Evolutionary conservation across 2,797 vertebrate genomes (phyloP), one percentile per base, ranked within the genome.

Genomic region (Rhinichthys osculus): DNA sequence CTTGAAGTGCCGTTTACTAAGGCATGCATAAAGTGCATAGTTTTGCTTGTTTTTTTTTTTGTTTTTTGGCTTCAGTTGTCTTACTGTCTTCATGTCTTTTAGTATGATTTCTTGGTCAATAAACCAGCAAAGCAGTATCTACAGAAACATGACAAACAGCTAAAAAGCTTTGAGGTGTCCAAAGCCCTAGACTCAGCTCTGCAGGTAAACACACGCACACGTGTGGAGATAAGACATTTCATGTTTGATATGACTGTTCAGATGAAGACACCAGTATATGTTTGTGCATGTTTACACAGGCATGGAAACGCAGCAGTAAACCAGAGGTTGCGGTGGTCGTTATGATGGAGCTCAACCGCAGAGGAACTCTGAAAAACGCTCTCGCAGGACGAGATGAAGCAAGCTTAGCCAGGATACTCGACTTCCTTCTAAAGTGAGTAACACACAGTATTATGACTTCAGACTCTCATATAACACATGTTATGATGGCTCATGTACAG

Each of bases 91-190:
- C 74, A 30, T 73, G 14, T 74, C 9, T 71, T 85, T 27, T 89
- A 99, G 98, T 97, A 97, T 90, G 98, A 99, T 89, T 97, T 97
- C 92, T 93, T 96, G 86, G 95, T 99, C 92, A 98, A 95, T 91
- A 98, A 96, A 82, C 95, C 96, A 47, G 95, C 95, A 64, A 97
- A 89, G 92, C 93, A 94, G 82, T 91, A 97, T 91, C 92, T 99
- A 90, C 94, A 94, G 88, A 97, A 97, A 85, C 97, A 99, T 0
- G 98, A 99, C 94, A 96, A 93, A 85, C 92, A 97, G 27, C 95
- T 99, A 50, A 97, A 96, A 94, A 95, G 93, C 85, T 99, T 99
- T 88, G 94, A 97, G 38, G 96, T 98, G 72, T 97, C 98, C 19
- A 97, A 97, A 90, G 98, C 98, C 42, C 95, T 99, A 67, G 98